Conservation (phyloP, 2,113 vertebrate genomes). For the Labeo rohita region DNA sequence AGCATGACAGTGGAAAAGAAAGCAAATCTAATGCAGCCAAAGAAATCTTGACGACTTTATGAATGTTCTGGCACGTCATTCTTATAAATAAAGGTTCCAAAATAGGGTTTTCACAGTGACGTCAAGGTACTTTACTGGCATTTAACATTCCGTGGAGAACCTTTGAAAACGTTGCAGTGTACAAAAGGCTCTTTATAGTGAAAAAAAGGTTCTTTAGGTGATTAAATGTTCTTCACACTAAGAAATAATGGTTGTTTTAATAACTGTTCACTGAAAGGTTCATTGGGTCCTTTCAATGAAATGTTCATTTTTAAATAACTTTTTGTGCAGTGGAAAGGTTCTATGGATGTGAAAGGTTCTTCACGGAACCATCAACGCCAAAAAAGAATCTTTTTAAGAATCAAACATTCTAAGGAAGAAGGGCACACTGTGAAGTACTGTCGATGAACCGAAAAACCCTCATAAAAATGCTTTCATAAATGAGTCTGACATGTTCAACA, state of each 20-base stretch:
- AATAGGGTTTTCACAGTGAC: not conserved
- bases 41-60: slow-evolving; percentile 80
- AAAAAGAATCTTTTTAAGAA: not conserved
- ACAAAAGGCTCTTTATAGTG: slow-evolving; percentile 1
- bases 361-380: not conserved
- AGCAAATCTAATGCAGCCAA: slow-evolving; percentile 55
- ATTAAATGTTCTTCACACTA: too few species aligned
- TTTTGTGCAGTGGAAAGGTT: not conserved
- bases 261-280: too few species aligned
- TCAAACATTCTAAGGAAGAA: not conserved
- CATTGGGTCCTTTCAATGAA: too few species aligned
- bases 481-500: not conserved
- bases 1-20: slow-evolving; percentile 82
- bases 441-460: not conserved
- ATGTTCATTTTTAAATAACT: too few species aligned
- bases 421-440: not conserved
- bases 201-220: too few species aligned
- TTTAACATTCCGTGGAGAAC: not conserved
- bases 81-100: not conserved
- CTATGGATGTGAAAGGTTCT: not conserved
- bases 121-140: not conserved
- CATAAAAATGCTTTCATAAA: not conserved
- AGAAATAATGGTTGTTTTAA: too few species aligned
- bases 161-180: slow-evolving; percentile 24
- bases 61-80: slow-evolving; percentile 48